Base-by-base conservation (phyloP, 2,113 vertebrate species). In the Emydura subglobosa region DNA sequence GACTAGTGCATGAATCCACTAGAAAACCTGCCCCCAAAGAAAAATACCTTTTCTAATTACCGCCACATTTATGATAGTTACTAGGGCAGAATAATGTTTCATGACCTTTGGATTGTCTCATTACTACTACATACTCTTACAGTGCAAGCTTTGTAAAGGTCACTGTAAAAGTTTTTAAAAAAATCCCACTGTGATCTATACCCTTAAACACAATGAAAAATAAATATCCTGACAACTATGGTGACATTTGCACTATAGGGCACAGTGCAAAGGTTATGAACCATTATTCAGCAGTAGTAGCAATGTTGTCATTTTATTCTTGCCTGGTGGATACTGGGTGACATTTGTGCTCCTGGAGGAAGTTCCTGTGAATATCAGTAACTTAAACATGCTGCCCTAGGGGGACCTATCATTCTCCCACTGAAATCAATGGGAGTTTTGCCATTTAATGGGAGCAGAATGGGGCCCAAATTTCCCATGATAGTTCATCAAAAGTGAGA, bases 71-170 rank as follows among this genome's bases (percentile, higher is more conserved):
- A 89, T 90, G 72, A 74, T 47, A 95, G 90, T 98, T 97, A 97
- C 89, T 97, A 97, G 97, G 96, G 97, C 96, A 97, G 97, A 98
- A 97, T 97, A 95, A 98, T 97, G 68, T 95, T 97, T 88, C 81
- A 34, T 97, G 96, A 97, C 95, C 97, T 98, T 98, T 97, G 94
- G 79, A 74, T 93, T 92, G 81, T 95, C 91, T 94, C 81, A 93
- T 90, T 95, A 82, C 79, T 83, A 50, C 74, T 85, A 78, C 68
- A 54, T 91, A 93, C 95, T 94, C 88, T 84, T 92, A 82, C 88
- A 91, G 47, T 83, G 68, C 0, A 24, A 93, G 94, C 83, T 94
- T 94, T 80, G 82, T 92, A 97, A 98, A 98, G 94, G 96, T 97
- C 96, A 97, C 55, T 57, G 89, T 93, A 79, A 94, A 94, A 95